Conservation (phyloP, 1,140 invertebrate genomes). For the Steinernema feltiae region DNA sequence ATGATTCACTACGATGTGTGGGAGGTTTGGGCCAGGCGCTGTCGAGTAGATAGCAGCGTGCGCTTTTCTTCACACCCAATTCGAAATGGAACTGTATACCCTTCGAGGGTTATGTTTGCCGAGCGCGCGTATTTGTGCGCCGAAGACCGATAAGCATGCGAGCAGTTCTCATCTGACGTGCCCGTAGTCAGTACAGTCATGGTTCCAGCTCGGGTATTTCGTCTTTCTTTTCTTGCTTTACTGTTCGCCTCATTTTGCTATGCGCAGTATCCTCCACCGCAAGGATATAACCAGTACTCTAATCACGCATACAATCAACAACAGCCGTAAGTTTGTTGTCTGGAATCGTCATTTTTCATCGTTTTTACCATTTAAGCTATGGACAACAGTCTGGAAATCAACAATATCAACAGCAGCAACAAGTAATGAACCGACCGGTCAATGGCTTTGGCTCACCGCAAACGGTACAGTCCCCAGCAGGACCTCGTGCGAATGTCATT, state of each 20-base stretch:
- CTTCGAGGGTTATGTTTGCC: conserved; percentile 7
- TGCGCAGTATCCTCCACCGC: neutral
- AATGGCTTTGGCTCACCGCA: neutral
- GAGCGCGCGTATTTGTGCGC: conserved; percentile 8
- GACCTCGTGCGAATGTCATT: neutral
- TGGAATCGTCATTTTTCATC: neutral
- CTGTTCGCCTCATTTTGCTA: neutral
- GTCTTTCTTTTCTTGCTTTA: neutral
- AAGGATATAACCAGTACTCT: neutral
- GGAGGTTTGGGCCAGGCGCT: neutral
- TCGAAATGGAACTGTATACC: conserved; percentile 8
- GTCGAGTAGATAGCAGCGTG: neutral
- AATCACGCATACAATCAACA: neutral
- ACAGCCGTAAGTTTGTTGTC: neutral
- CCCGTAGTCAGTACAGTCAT: conserved; percentile 1
- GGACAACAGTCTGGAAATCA: neutral
- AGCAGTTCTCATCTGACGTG: conserved; percentile 7
- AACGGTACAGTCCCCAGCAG: neutral
- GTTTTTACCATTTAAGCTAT: neutral
- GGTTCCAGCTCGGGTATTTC: neutral
- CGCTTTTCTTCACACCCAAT: neutral
- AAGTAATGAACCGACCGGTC: neutral
- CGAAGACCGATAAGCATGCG: conserved; percentile 11
- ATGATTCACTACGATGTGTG: neutral
- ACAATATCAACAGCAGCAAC: neutral